Evolutionary conservation across 2,797 vertebrate species (phyloP).

Genomic region (Melanotaenia pygmaea): DNA sequence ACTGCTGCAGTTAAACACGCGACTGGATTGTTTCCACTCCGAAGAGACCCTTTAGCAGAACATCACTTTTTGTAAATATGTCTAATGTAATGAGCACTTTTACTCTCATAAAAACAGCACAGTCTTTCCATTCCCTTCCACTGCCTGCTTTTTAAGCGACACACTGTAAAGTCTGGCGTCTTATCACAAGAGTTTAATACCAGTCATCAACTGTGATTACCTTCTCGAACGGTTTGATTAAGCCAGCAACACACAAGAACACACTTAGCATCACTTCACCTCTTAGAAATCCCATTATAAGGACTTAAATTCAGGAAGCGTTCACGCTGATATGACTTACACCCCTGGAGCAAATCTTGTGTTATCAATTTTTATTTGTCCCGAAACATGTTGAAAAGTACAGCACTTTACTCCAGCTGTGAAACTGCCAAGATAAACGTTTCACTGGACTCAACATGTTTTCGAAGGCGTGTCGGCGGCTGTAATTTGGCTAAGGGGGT

Average conservation of each 20-base stretch:
- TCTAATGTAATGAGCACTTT: not conserved
- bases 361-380: constrained; percentile 51
- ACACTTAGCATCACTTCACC: constrained; percentile 42
- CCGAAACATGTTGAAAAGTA: constrained; percentile 60
- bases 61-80: not conserved
- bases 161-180: constrained; percentile 35
- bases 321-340: constrained; percentile 35
- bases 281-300: constrained; percentile 46
- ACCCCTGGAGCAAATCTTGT: constrained; percentile 55
- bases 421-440: constrained; percentile 69
- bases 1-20: constrained; percentile 31
- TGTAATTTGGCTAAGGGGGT: constrained; percentile 47
- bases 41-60: constrained; percentile 2
- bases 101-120: not conserved
- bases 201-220: constrained; percentile 57
- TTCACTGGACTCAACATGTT: constrained; percentile 51
- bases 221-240: constrained; percentile 37
- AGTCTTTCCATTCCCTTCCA: constrained; percentile 6
- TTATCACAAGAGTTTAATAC: constrained; percentile 49
- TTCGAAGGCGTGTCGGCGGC: constrained; percentile 46
- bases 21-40: constrained; percentile 39
- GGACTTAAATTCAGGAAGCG: constrained; percentile 53
- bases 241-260: constrained; percentile 29
- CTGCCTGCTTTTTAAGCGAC: constrained; percentile 14
- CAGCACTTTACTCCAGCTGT: constrained; percentile 50